Conservation (phyloP, 2,888 invertebrate species). For the Morpho achilles region DNA sequence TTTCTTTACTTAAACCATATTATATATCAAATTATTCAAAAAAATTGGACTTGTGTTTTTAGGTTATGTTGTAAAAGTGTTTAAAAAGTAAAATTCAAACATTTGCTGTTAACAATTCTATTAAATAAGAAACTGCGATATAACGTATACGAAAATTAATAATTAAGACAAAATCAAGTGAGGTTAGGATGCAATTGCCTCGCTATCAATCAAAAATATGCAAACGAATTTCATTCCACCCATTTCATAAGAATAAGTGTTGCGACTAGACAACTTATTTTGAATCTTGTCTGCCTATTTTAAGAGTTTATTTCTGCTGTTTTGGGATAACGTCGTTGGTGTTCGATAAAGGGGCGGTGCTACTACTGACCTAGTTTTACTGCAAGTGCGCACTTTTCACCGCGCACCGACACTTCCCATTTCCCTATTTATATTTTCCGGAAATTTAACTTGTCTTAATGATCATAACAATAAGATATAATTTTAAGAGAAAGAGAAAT, state of each 20-base stretch:
- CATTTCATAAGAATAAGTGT: conserved; percentile 48
- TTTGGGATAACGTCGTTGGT: conserved; percentile 38
- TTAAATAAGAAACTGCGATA: no score
- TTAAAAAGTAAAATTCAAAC: no score
- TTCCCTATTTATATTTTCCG: conserved; percentile 60
- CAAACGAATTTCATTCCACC: conserved; percentile 59
- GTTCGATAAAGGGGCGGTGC: conserved; percentile 77
- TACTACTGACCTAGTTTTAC: conserved; percentile 76
- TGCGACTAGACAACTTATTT: conserved; percentile 35
- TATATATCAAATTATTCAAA: no score
- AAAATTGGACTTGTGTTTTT: no score
- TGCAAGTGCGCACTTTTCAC: conserved; percentile 73
- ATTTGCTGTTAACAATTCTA: no score
- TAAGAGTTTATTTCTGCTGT: conserved; percentile 59
- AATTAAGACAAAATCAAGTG: background rate
- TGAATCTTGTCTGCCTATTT: conserved; percentile 45
- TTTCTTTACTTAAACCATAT: no score
- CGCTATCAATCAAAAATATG: conserved; percentile 43
- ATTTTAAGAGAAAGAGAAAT: background rate
- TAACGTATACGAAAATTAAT: background rate
- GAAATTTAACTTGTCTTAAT: conserved; percentile 38
- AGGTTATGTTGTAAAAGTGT: no score
- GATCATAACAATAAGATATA: conserved; percentile 5
- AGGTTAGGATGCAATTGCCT: conserved; percentile 9
- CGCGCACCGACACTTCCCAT: conserved; percentile 69